Conservation (phyloP, 2,797 vertebrate genomes). For the Nasua narica region DNA sequence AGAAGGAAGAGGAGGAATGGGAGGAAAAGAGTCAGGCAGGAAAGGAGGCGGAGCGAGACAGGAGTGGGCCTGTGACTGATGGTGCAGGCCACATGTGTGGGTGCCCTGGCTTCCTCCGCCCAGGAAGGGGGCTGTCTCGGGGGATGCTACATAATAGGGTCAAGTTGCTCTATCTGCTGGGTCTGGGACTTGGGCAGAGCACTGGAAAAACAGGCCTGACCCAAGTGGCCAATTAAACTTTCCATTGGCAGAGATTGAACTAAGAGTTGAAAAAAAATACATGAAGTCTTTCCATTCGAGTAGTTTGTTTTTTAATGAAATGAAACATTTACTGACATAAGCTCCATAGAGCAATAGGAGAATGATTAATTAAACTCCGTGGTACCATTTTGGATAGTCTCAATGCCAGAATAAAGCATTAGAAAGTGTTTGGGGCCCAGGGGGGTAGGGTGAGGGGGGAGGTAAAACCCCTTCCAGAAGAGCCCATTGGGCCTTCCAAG, state of each 20-base stretch:
- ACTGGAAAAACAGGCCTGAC: slow-evolving; percentile 36
- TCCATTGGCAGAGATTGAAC: slow-evolving; percentile 44
- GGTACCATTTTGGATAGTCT: not conserved
- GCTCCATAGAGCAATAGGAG: not conserved
- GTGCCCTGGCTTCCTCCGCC: slow-evolving; percentile 21
- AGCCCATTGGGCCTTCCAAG: not conserved
- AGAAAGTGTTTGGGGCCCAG: not conserved
- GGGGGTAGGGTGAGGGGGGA: too few species aligned
- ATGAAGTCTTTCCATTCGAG: slow-evolving; percentile 49
- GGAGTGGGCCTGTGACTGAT: rapidly evolving
- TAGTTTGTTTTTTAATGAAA: slow-evolving; percentile 57
- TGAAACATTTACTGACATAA: slow-evolving; percentile 28
- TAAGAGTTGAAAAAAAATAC: not conserved
- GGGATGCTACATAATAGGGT: not conserved
- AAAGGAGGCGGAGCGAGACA: not conserved
- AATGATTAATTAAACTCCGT: not conserved
- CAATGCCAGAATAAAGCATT: not conserved
- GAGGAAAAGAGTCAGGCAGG: too few species aligned
- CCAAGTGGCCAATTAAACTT: slow-evolving; percentile 59
- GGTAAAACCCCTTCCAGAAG: not conserved
- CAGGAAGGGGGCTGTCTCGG: not conserved
- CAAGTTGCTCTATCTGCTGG: slow-evolving; percentile 12
- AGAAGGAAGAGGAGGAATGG: not conserved
- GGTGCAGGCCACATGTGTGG: not conserved
- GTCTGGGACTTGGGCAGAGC: not conserved